Conservation (phyloP, 35 echinoderm and acorn worm genomes). For the Apostichopus californicus region DNA sequence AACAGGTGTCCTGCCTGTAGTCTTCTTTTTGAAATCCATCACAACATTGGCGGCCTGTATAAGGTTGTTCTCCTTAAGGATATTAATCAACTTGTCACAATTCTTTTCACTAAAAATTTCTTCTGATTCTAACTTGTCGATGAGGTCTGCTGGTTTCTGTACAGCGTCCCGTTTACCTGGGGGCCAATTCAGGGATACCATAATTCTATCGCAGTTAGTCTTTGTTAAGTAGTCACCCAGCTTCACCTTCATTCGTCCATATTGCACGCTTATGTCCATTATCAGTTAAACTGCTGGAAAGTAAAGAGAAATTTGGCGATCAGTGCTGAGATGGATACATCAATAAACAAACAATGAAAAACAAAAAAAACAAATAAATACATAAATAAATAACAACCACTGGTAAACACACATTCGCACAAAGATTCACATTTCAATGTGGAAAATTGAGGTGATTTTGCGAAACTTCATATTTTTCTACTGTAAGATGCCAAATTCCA, state of each 20-base stretch:
- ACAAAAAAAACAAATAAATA: too few relatives aligned
- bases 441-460: too few relatives aligned
- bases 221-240: not conserved
- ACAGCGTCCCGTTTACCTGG: not conserved
- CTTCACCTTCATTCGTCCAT: not conserved
- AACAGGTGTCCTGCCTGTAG: too few relatives aligned
- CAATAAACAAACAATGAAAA: too few relatives aligned
- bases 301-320: too few relatives aligned
- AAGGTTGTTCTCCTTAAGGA: not conserved
- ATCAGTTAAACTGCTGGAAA: too few relatives aligned
- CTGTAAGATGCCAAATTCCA: too few relatives aligned
- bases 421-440: too few relatives aligned
- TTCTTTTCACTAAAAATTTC: not conserved
- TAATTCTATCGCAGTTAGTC: not conserved
- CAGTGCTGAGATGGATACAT: too few relatives aligned
- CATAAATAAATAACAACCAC: too few relatives aligned
- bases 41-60: not conserved
- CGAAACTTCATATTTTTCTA: too few relatives aligned
- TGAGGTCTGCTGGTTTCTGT: not conserved
- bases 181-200: not conserved
- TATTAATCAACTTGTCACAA: not conserved
- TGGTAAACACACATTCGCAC: too few relatives aligned
- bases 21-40: not conserved
- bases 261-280: not conserved
- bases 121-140: not conserved